A percentile compares a stretch with the other conserved stretches of the same genome.
Conservation (phyloP, 2,797 vertebrate genomes). For the Meda fulgida region DNA sequence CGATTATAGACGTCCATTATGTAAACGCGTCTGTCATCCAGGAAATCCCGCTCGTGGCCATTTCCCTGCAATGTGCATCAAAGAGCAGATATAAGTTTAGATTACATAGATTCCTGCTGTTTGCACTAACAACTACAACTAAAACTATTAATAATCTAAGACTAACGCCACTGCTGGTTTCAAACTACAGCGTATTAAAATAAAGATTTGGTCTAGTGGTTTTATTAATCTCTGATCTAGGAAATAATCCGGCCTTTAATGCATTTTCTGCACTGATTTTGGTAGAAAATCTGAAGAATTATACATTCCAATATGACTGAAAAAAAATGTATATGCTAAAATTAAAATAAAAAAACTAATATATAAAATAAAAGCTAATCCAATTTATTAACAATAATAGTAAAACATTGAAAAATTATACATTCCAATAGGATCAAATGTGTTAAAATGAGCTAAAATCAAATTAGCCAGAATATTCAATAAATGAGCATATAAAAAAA, state of each 20-base stretch:
- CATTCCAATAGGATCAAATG: not conserved
- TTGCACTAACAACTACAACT: not conserved
- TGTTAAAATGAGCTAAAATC: not conserved
- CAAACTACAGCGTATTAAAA: not conserved
- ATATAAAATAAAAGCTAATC: too few relatives aligned
- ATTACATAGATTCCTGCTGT: not conserved
- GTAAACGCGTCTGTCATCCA: slow-evolving; percentile 90
- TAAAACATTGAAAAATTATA: not conserved
- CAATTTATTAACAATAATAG: too few relatives aligned
- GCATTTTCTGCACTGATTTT: not conserved
- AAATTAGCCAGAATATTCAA: not conserved
- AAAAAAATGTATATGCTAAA: too few relatives aligned
- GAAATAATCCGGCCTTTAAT: not conserved
- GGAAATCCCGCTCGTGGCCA: slow-evolving; percentile 94
- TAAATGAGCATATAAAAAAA: not conserved
- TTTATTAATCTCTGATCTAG: not conserved
- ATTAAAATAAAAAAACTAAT: too few relatives aligned
- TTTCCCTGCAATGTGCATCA: slow-evolving; percentile 84
- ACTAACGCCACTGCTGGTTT: not conserved
- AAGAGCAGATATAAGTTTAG: slow-evolving; percentile 22
- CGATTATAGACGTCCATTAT: slow-evolving; percentile 97
- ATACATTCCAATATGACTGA: not conserved
- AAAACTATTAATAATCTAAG: not conserved
- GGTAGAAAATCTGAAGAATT: not conserved
- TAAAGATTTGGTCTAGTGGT: not conserved